Conservation (phyloP, 2,888 invertebrate species). For the Troides helena region DNA sequence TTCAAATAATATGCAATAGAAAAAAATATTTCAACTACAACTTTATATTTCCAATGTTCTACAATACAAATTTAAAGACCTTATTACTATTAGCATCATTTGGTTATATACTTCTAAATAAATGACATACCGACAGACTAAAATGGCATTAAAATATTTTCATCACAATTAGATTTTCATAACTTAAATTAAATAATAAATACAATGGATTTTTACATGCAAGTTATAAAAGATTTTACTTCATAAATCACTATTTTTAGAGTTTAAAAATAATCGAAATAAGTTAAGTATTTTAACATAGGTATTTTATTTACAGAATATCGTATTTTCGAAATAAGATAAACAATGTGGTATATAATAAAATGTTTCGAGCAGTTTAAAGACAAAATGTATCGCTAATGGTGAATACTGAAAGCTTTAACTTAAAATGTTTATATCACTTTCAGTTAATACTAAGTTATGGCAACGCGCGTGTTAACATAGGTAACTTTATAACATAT, state of each 20-base stretch:
- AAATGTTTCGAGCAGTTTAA: slow-evolving; percentile 9
- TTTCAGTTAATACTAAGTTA: slow-evolving; percentile 56
- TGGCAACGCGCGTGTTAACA: slow-evolving; percentile 70
- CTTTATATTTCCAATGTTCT: slow-evolving; percentile 48
- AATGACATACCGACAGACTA: slow-evolving; percentile 72
- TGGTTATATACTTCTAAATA: slow-evolving; percentile 73
- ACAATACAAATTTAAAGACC: slow-evolving; percentile 70
- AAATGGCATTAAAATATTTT: slow-evolving; percentile 75
- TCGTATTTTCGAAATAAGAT: slow-evolving; percentile 16
- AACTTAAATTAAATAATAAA: slow-evolving; percentile 62
- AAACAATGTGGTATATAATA: neutral
- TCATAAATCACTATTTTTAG: slow-evolving; percentile 2
- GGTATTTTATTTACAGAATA: slow-evolving; percentile 21
- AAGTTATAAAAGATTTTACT: slow-evolving; percentile 17
- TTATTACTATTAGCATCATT: slow-evolving; percentile 75
- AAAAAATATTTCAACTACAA: slow-evolving; percentile 71
- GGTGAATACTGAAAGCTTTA: slow-evolving; percentile 19
- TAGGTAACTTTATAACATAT: slow-evolving; percentile 68
- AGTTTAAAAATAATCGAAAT: slow-evolving; percentile 20
- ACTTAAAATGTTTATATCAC: slow-evolving; percentile 16
- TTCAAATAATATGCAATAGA: slow-evolving; percentile 73
- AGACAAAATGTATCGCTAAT: slow-evolving; percentile 19
- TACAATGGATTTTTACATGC: slow-evolving; percentile 35
- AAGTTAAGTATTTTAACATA: slow-evolving; percentile 30
- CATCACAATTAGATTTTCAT: slow-evolving; percentile 65